Evolutionary conservation across 2,113 vertebrate genomes (phyloP).

Genomic region (Balaeniceps rex): DNA sequence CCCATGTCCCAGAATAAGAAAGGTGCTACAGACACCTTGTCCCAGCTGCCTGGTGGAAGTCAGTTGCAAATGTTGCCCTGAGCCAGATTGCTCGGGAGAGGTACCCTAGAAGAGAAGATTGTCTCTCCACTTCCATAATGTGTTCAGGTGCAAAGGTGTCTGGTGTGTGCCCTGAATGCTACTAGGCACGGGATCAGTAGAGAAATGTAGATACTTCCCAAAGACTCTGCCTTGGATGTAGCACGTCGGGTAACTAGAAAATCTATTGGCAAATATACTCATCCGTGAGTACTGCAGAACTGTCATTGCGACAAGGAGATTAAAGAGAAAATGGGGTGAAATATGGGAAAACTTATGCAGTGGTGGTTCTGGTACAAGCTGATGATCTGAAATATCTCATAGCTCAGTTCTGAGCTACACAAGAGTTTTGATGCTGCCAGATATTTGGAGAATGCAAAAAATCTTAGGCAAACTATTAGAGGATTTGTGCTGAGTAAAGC

Average conservation of each 20-base stretch:
- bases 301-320: neutral
- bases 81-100: neutral
- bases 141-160: neutral
- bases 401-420: neutral
- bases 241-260: accelerated
- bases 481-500: neutral
- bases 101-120: neutral
- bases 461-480: neutral
- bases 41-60: neutral
- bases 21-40: neutral
- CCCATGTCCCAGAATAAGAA: neutral
- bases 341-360: neutral
- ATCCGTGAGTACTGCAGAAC: neutral
- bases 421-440: neutral
- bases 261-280: neutral
- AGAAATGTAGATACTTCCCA: neutral
- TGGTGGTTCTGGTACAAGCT: neutral
- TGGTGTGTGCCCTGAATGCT: neutral
- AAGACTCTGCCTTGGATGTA: neutral
- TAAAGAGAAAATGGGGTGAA: neutral
- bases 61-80: neutral
- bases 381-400: neutral
- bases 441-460: neutral
- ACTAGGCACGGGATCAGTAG: neutral
- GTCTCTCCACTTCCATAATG: neutral